Evolutionary conservation across 2,797 vertebrate genomes (phyloP).

Genomic region (Phoeniculus purpureus): DNA sequence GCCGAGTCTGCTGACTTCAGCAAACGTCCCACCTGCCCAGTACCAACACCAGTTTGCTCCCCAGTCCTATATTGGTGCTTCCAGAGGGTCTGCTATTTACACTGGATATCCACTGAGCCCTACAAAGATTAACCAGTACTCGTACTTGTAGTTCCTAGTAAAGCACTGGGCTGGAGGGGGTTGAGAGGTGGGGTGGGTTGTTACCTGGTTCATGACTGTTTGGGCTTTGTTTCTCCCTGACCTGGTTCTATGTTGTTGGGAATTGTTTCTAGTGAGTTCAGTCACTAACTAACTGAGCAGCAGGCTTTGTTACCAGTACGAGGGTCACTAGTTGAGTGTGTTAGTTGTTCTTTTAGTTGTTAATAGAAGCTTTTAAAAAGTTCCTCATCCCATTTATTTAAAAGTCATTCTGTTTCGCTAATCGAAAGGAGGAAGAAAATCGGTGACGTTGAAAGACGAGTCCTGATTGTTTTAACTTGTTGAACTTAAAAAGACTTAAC

Average conservation of each 20-base stretch:
- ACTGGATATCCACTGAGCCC: slow-evolving; percentile 94
- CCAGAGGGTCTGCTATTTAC: slow-evolving; percentile 89
- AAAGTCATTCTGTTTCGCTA: slow-evolving; percentile 69
- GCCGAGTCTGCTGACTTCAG: slow-evolving; percentile 84
- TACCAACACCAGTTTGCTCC: slow-evolving; percentile 91
- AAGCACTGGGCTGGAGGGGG: slow-evolving; percentile 53
- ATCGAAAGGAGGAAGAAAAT: slow-evolving; percentile 51
- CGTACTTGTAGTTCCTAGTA: slow-evolving; percentile 84
- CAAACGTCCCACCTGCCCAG: slow-evolving; percentile 84
- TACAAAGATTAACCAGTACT: slow-evolving; percentile 93
- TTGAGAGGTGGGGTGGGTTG: slow-evolving; percentile 66
- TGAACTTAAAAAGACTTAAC: slow-evolving; percentile 38
- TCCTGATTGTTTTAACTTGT: slow-evolving; percentile 59
- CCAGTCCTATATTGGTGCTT: slow-evolving; percentile 88
- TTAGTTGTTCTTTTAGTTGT: slow-evolving; percentile 30
- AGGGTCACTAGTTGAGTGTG: too few species aligned
- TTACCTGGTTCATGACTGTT: slow-evolving; percentile 70
- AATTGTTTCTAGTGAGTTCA: slow-evolving; percentile 50
- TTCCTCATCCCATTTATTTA: slow-evolving; percentile 68
- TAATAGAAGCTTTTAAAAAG: slow-evolving; percentile 76
- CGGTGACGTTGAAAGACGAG: slow-evolving; percentile 27
- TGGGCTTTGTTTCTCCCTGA: slow-evolving; percentile 72
- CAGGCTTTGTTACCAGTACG: too few species aligned
- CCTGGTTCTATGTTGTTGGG: slow-evolving; percentile 66
- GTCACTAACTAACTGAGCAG: slow-evolving; percentile 42